Evolutionary conservation across 2,888 invertebrate species (phyloP).

Genomic region (Julus scanicus): DNA sequence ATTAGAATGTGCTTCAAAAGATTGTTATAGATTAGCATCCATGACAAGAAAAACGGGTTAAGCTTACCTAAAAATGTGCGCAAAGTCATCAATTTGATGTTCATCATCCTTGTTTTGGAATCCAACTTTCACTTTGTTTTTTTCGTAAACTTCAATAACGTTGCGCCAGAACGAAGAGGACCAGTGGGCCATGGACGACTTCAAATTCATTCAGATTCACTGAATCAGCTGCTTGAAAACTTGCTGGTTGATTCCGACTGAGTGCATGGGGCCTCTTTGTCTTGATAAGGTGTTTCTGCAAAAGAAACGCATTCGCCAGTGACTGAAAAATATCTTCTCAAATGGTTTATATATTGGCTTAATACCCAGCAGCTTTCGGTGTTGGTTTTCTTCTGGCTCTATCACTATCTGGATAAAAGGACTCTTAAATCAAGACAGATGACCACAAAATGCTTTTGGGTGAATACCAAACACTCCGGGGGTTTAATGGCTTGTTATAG

Average conservation of each 20-base stretch:
- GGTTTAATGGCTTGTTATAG: not conserved
- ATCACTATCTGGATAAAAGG: not conserved
- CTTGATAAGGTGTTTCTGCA: not conserved
- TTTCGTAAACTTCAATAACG: not conserved
- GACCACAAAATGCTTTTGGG: conserved; percentile 15
- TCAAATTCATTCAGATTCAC: not conserved
- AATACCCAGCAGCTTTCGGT: not conserved
- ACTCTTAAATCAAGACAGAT: conserved; percentile 48
- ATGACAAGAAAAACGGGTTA: not conserved
- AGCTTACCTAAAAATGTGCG: conserved; percentile 40
- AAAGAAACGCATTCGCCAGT: not conserved
- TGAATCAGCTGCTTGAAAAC: not conserved
- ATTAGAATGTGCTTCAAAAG: not conserved
- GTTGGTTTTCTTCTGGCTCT: not conserved
- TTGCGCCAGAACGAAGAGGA: conserved; percentile 5
- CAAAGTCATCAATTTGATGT: not conserved
- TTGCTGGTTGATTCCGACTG: not conserved
- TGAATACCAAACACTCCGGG: not conserved
- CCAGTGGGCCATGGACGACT: conserved; percentile 21
- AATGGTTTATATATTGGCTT: conserved; percentile 1
- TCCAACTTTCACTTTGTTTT: not conserved
- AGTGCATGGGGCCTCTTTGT: not conserved
- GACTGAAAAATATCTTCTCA: not conserved
- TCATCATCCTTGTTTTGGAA: not conserved
- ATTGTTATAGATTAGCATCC: not conserved